These are phyloP conservation scores for Dasysyrphus tricinctus DNA, from an alignment of 2,888 invertebrate genomes.

Conservation along the genomic window DNA sequence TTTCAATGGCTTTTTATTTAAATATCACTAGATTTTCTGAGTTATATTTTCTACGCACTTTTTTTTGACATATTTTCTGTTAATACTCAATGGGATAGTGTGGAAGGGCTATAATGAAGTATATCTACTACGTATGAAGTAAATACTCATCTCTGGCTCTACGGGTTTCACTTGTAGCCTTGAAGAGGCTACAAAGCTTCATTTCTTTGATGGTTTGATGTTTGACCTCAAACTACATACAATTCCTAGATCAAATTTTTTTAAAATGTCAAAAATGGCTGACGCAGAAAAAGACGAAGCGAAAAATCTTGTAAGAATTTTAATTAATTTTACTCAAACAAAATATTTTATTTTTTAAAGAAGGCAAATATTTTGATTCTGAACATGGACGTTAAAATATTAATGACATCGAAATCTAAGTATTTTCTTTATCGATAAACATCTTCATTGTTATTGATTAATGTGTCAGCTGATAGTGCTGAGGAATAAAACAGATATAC, in stretches of 20 bases:
- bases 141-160: too few species aligned
- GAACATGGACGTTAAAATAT: background rate
- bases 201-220: background rate
- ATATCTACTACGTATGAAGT: too few species aligned
- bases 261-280: slow-evolving; percentile 84
- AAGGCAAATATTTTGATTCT: background rate
- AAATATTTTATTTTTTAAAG: background rate
- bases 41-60: too few species aligned
- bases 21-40: too few species aligned
- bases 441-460: slow-evolving; percentile 33
- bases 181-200: background rate
- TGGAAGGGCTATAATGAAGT: too few species aligned
- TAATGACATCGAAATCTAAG: slow-evolving; percentile 82
- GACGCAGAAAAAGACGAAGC: slow-evolving; percentile 94
- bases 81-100: too few species aligned
- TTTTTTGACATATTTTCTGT: too few species aligned
- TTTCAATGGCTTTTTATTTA: too few species aligned
- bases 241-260: background rate
- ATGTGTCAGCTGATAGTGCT: slow-evolving; percentile 41
- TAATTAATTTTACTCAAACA: background rate
- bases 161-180: background rate
- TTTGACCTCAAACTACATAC: background rate
- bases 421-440: background rate
- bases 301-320: slow-evolving; percentile 80
- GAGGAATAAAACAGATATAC: background rate